A percentile compares a stretch with the other conserved stretches of the same genome.
phyloP scores from a whole-genome alignment of 2,113 vertebrate genomes.

The Zosterops borbonicus region DNA sequence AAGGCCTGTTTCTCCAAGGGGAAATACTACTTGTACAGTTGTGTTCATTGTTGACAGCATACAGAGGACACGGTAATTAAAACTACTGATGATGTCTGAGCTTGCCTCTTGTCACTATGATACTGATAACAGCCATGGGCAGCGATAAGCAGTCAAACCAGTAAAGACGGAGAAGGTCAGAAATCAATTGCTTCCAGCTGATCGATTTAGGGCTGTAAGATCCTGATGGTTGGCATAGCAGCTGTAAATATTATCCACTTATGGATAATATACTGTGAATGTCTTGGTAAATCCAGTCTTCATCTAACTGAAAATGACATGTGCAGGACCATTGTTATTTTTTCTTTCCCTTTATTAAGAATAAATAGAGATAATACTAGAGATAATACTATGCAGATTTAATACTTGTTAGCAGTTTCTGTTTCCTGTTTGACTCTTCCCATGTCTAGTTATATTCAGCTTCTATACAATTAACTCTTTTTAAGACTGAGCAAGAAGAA shows the following conservation, averaged over 20 bases:
- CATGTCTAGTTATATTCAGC: background rate
- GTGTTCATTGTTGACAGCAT: background rate
- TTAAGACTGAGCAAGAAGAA: background rate
- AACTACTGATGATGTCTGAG: background rate
- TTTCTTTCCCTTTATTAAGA: background rate
- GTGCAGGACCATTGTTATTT: background rate
- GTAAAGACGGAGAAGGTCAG: background rate
- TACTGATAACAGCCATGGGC: background rate
- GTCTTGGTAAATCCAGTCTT: background rate
- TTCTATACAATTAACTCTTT: background rate
- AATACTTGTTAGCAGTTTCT: background rate
- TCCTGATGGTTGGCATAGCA: background rate
- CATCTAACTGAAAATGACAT: background rate
- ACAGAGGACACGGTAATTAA: background rate
- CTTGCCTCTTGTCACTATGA: background rate
- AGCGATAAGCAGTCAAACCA: background rate
- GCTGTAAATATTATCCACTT: background rate
- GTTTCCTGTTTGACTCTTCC: background rate
- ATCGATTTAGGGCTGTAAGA: background rate
- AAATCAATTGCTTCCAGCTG: background rate
- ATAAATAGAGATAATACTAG: background rate
- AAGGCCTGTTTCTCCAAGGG: background rate
- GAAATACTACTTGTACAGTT: background rate
- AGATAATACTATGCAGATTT: background rate
- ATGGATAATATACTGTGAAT: background rate